These are phyloP conservation scores for Oncorhynchus tshawytscha DNA, from an alignment of 2,113 vertebrate genomes.

Conservation along the genomic window DNA sequence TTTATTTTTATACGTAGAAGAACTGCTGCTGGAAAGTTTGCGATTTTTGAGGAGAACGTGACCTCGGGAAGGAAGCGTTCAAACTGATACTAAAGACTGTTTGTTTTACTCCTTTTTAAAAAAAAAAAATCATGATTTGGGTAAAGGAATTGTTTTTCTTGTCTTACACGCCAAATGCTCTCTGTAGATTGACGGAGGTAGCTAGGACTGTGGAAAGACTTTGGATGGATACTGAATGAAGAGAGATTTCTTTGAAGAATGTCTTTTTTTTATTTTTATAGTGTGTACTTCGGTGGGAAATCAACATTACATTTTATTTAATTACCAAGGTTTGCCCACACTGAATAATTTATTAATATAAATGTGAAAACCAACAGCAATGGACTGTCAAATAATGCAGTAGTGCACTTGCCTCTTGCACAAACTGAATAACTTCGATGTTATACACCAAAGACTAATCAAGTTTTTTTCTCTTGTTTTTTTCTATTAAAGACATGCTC, in stretches of 20 bases:
- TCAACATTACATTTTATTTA: conserved; percentile 1
- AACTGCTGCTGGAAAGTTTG: conserved; percentile 56
- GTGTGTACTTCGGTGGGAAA: conserved; percentile 1
- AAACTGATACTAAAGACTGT: conserved; percentile 3
- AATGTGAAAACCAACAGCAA: conserved; percentile 6
- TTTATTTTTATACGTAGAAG: conserved; percentile 72
- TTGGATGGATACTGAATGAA: conserved; percentile 17
- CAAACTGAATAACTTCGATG: background rate
- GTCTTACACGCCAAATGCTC: background rate
- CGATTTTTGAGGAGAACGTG: conserved; percentile 36
- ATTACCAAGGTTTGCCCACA: background rate
- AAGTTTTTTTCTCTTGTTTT: background rate
- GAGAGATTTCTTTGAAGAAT: conserved; percentile 27
- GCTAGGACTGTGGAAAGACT: conserved; percentile 27
- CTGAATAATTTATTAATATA: conserved; percentile 7
- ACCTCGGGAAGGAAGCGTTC: conserved; percentile 34
- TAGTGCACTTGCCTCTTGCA: background rate
- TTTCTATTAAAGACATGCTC: background rate
- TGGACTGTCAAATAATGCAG: background rate
- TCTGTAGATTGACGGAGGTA: background rate
- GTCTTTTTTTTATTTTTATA: conserved; percentile 6
- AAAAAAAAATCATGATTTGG: background rate
- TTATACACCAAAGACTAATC: conserved; percentile 37
- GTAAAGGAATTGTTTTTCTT: background rate
- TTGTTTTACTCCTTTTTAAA: background rate